A percentile compares a stretch with the other conserved stretches of the same genome.
Evolutionary conservation across 2,888 invertebrate species (phyloP).

Genomic region (Thera obeliscata): DNA sequence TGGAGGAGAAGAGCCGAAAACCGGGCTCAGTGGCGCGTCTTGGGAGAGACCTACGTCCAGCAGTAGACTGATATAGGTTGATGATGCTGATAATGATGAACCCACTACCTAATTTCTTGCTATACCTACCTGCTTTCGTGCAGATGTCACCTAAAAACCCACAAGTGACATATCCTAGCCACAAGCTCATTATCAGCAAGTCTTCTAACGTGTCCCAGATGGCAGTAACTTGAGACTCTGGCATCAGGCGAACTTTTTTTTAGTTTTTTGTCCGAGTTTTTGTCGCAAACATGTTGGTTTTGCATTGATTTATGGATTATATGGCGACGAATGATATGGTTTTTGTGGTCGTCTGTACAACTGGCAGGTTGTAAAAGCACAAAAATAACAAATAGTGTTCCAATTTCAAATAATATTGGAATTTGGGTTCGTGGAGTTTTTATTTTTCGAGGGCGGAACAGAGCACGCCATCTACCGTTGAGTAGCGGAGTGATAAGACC

Average conservation of each 20-base stretch:
- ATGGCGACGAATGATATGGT: conserved; percentile 39
- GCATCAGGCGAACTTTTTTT: conserved; percentile 44
- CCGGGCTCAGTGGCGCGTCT: too few relatives aligned
- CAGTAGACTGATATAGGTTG: too few relatives aligned
- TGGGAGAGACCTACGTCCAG: too few relatives aligned
- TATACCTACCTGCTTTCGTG: neutral
- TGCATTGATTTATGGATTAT: conserved; percentile 36
- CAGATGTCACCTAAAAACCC: conserved; percentile 4
- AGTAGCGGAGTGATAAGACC: conserved; percentile 11
- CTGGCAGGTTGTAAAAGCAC: conserved; percentile 1
- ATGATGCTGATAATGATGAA: too few relatives aligned
- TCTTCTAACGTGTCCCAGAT: conserved; percentile 37
- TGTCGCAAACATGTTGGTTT: conserved; percentile 42
- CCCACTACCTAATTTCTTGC: neutral
- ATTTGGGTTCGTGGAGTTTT: neutral
- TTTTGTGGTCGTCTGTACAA: conserved; percentile 35
- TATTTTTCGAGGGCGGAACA: neutral
- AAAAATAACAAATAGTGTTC: conserved; percentile 8
- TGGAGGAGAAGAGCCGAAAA: too few relatives aligned
- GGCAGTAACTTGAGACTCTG: conserved; percentile 38
- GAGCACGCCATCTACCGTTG: conserved; percentile 32
- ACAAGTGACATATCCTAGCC: conserved; percentile 6
- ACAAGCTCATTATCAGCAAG: conserved; percentile 18
- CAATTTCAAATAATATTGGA: neutral
- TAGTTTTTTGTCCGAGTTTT: conserved; percentile 36